Base-by-base conservation (phyloP, 2,888 invertebrate genomes). In the Sceliomorpha sp. region DNA sequence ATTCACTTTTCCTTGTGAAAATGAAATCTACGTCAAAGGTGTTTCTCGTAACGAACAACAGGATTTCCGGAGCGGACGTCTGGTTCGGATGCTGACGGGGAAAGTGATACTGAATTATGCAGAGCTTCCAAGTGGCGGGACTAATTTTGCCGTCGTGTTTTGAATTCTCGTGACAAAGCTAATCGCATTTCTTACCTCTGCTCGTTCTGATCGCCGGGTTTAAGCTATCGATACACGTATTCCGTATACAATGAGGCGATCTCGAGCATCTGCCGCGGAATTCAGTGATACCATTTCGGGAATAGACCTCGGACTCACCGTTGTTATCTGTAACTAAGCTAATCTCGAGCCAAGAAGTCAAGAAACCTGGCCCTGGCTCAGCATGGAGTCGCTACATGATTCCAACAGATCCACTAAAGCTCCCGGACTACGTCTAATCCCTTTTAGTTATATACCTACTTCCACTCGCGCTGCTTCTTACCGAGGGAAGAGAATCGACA, bases 281-380 rank as follows among this genome's bases (percentile, higher is more conserved):
- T 47, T 64, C 44, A 32, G 67, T 59, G 53, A 55, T 67, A 42
- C 58, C 53, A 51, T 68, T 71, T 47, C 42, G 60, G 58, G 47
- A 73, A 68, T 73, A 55, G 71, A 73, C 72, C n/a, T 70, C 55
- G 59, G 73, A 76, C 78, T 76, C 74, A 74, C 75, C 74, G 78
- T 74, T 76, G 84, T 82, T 84, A 84, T 85, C 85, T 80, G 78
- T 84, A 82, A 84, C 83, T 79, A 80, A 85, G 79, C 79, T 86
- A 83, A 85, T 86, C 83, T 83, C 68, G n/a, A 56, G 74, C 77
- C 79, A 81, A 82, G 81, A 77, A 81, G 81, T 76, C 79, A 73
- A 78, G 74, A 76, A 73, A 79, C 70, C 74, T 69, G n/a, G 56
- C 72, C 69, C 73, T 51, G 70, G 73, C 64, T 74, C 70, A 72